Percentiles rank a stretch among this genome's conserved stretches.
These are phyloP conservation scores for Drosophila saltans DNA, from an alignment of 1,140 invertebrate genomes.

Conservation along the genomic window DNA sequence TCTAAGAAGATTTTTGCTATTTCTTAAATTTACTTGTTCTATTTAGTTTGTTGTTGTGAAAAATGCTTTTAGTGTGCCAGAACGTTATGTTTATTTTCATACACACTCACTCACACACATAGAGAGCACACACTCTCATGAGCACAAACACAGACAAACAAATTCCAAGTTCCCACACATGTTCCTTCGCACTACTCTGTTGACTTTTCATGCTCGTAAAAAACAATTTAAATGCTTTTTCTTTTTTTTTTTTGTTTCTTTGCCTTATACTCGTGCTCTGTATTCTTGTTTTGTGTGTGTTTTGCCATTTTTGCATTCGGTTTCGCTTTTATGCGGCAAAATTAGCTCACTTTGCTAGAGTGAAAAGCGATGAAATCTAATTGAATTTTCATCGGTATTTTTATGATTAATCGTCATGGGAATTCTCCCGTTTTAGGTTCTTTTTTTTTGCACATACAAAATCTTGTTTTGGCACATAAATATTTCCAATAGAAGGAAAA, in stretches of 20 bases:
- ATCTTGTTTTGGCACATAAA: slow-evolving; percentile 57
- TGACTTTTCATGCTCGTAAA: slow-evolving; percentile 50
- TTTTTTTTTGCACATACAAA: slow-evolving; percentile 12
- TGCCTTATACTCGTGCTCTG: not conserved
- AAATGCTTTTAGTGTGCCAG: slow-evolving; percentile 70
- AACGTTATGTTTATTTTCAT: slow-evolving; percentile 71
- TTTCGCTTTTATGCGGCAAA: slow-evolving; percentile 39
- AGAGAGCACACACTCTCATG: slow-evolving; percentile 1
- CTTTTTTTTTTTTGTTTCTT: slow-evolving; percentile 15
- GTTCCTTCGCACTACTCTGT: slow-evolving; percentile 29
- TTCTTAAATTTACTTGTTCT: slow-evolving; percentile 53
- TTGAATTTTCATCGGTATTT: slow-evolving; percentile 77
- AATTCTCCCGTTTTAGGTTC: slow-evolving; percentile 41
- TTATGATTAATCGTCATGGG: slow-evolving; percentile 80
- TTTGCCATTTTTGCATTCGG: slow-evolving; percentile 48
- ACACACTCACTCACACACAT: slow-evolving; percentile 10
- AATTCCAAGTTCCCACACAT: slow-evolving; percentile 41
- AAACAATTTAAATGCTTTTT: slow-evolving; percentile 61
- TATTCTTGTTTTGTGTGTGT: slow-evolving; percentile 1
- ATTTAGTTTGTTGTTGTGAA: slow-evolving; percentile 57
- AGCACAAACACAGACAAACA: slow-evolving; percentile 26
- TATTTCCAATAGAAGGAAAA: slow-evolving; percentile 28
- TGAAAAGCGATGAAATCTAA: slow-evolving; percentile 55
- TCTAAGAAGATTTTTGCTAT: slow-evolving; percentile 22
- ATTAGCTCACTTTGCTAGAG: slow-evolving; percentile 50